Base-by-base conservation (phyloP, 64 coral and sea anemone species). In the Anthopleura sola region DNA sequence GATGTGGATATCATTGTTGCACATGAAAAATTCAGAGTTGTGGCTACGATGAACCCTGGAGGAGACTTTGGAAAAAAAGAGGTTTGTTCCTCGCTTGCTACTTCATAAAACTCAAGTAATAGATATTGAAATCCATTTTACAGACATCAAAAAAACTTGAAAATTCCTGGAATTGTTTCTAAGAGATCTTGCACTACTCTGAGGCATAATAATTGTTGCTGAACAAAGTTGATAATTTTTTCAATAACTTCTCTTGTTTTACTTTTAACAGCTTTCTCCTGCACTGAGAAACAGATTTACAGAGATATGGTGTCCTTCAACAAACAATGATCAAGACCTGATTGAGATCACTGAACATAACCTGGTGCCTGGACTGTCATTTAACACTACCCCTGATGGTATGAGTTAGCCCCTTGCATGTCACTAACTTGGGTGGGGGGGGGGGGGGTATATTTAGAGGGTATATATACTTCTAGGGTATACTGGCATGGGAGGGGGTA, bases 11-110 rank as follows among this genome's bases (percentile, higher is more conserved):
- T 92, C 37, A 87, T 99, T 49, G 75, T 92, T 80, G 97, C 97
- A 3, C 75, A 92, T 60, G 68, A 92, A 19, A 74, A 84, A 17
- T 99, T 99, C 64, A 88, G 87, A 82, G 87, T 99, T 18, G 84
- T 99, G 18, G 92, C 90, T 24, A 99, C 97, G 14, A 99, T 99
- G 97, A 99, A 99, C 50, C 97, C 97, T 87, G 97, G 97, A 11
- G 97, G 97, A 23, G 92, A 99, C 66, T 99, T 94, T 80, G 97
- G 97, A 55, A 99, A 99, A 75, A 99, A 99, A 81, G 97, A 99
- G 87, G 97, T 99, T 40, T 47, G 76, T 79, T 39, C 29, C 74
- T 44, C 9, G 40, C 40, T 44, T 44, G n/a, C 40, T 44, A 3
- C 40, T 44, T 44, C 40, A 44, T 44, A 44, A 44, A 77, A 77